These are phyloP conservation scores for Coelinius sp. DNA, from an alignment of 2,888 invertebrate genomes.

Conservation along the genomic window DNA sequence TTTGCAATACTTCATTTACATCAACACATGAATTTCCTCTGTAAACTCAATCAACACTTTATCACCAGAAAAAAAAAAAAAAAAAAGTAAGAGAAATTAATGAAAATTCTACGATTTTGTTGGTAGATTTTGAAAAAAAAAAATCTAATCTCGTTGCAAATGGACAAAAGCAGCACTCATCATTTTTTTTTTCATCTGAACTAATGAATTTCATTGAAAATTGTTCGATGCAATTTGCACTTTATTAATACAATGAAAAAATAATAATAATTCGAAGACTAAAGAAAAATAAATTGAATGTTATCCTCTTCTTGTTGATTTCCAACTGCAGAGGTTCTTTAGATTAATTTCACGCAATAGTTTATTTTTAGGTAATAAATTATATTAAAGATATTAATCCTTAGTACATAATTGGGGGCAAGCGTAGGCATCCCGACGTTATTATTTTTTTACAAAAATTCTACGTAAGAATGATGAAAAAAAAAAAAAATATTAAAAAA, in stretches of 20 bases:
- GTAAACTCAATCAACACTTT: slow-evolving; percentile 24
- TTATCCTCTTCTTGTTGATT: neutral
- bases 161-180: neutral
- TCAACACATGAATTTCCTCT: slow-evolving; percentile 36
- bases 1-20: slow-evolving; percentile 55
- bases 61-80: neutral
- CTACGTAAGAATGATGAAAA: neutral
- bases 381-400: slow-evolving; percentile 1
- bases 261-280: neutral
- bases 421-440: neutral
- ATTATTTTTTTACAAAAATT: slow-evolving; percentile 23
- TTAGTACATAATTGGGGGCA: neutral
- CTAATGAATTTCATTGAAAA: neutral
- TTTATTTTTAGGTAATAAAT: slow-evolving; percentile 18
- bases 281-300: neutral
- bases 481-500: neutral
- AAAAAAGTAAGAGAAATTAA: neutral
- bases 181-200: neutral
- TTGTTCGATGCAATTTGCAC: neutral
- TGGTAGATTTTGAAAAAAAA: slow-evolving; percentile 30
- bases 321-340: neutral
- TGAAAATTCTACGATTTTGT: neutral
- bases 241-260: neutral
- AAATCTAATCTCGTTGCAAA: slow-evolving; percentile 60
- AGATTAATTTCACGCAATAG: slow-evolving; percentile 19